Evolutionary conservation across 2,113 vertebrate species (phyloP), one percentile per base, ranked within the genome.

Genomic region (Sialia sialis): DNA sequence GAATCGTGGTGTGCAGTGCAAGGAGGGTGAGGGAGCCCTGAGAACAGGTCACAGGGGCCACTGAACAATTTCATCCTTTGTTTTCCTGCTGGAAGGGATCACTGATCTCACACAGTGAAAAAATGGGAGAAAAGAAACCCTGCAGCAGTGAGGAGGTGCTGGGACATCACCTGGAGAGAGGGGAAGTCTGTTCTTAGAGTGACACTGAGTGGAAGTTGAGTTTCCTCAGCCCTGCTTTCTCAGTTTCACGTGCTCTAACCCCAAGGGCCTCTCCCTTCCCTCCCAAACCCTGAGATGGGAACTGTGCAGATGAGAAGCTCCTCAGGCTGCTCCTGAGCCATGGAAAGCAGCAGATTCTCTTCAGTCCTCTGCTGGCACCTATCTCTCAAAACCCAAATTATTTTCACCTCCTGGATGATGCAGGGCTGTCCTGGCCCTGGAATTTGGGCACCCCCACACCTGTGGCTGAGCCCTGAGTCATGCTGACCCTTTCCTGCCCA

Each of bases 361-460:
- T 55, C 41, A 23, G 1, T 0, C 60, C 19, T 72, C 49, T 51
- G 10, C 51, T 39, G 36, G 16, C 5, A 29, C 14, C 16, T 38
- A 4, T 5, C n/a, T n/a, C 30, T 39, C 21, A 25, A 63, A 76
- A 62, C 5, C 18, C 7, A 1, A 7, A 9, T 41, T 4, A 4
- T 51, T 18, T 20, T 44, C 36, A 32, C 13, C 8, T 44, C 36
- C 26, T 70, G 39, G 9, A 25, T 44, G 21, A 54, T 44, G 27
- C n/a, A 52, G 36, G 30, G 6, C 5, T 70, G 43, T 41, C 29
- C 43, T 58, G 19, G 9, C 38, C 16, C n/a, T n/a, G 44, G 11
- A 32, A 68, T 38, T 58, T 4, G 26, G 44, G 30, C 11, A 56
- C 20, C 14, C 4, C 4, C 34, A 59, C 10, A 5, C 2, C 0